Percentiles rank a stretch among this genome's conserved stretches.
These are phyloP conservation scores for Apistogramma diplotaenia DNA, from an alignment of 2,113 vertebrate species.

Conservation along the genomic window DNA sequence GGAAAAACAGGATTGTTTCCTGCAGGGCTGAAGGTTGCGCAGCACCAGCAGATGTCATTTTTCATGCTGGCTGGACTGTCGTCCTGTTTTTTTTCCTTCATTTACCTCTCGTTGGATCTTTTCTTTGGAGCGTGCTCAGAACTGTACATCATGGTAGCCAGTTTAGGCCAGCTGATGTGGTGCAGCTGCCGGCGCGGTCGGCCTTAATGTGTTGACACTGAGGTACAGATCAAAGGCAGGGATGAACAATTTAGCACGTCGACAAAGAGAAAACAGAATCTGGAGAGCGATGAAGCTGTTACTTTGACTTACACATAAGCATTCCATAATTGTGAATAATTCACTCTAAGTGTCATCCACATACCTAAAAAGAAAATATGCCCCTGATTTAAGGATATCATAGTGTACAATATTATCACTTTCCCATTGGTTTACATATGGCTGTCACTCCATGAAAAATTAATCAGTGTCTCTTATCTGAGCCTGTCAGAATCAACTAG, in stretches of 20 bases:
- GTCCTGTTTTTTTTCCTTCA: constrained; percentile 57
- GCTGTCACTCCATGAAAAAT: not conserved
- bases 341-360: not conserved
- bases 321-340: constrained; percentile 24
- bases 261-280: constrained; percentile 31
- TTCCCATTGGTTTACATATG: not conserved
- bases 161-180: constrained; percentile 43
- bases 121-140: constrained; percentile 86
- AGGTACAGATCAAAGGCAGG: constrained; percentile 49
- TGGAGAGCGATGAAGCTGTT: constrained; percentile 44
- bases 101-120: constrained; percentile 81
- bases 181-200: constrained; percentile 63
- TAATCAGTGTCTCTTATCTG: not conserved
- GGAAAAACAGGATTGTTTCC: constrained; percentile 85
- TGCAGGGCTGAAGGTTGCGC: constrained; percentile 82
- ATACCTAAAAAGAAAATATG: constrained; percentile 39
- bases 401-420: constrained; percentile 12
- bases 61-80: constrained; percentile 69
- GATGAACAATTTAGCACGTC: constrained; percentile 37
- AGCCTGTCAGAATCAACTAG: too few species aligned
- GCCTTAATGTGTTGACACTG: constrained; percentile 39
- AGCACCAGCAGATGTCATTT: constrained; percentile 87
- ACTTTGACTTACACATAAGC: constrained; percentile 40
- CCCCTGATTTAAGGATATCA: constrained; percentile 9
- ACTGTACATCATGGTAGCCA: constrained; percentile 86